phyloP scores from a whole-genome alignment of 2,888 invertebrate genomes.

The Drosophila siamana region DNA sequence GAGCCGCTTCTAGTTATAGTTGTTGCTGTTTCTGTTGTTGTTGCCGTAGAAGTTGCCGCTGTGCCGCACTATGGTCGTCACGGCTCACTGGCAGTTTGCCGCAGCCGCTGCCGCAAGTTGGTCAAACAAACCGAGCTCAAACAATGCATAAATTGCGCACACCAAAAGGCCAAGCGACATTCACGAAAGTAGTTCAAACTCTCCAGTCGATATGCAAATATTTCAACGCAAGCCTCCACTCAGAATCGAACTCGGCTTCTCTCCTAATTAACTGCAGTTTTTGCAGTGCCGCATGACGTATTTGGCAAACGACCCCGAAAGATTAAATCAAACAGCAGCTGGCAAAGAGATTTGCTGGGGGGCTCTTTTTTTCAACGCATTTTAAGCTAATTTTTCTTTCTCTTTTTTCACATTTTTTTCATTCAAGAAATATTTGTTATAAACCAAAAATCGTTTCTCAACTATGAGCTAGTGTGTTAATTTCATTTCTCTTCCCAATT shows the following conservation, averaged over 20 bases:
- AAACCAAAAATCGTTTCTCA: slow-evolving; percentile 6
- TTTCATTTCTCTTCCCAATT: slow-evolving; percentile 17
- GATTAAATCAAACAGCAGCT: slow-evolving; percentile 28
- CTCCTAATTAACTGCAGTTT: slow-evolving; percentile 40
- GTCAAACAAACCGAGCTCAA: slow-evolving; percentile 45
- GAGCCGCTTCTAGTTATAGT: slow-evolving; percentile 49
- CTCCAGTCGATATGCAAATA: slow-evolving; percentile 50
- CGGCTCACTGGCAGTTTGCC: slow-evolving; percentile 21
- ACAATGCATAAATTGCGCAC: slow-evolving; percentile 77
- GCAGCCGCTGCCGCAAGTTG: slow-evolving; percentile 53
- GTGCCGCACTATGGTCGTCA: slow-evolving; percentile 28
- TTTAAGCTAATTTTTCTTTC: slow-evolving; percentile 17
- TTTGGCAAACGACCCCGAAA: slow-evolving; percentile 40
- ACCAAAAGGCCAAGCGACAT: slow-evolving; percentile 64
- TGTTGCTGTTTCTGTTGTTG: neutral
- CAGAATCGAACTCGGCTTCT: neutral
- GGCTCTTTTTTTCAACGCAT: slow-evolving; percentile 11
- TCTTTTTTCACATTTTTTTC: slow-evolving; percentile 15
- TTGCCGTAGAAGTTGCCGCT: neutral
- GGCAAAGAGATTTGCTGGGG: neutral
- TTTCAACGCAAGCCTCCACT: slow-evolving; percentile 1
- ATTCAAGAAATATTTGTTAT: slow-evolving; percentile 23
- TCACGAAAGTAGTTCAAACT: slow-evolving; percentile 73
- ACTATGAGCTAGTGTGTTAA: slow-evolving; percentile 30
- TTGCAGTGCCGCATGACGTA: slow-evolving; percentile 26